A percentile compares a stretch with the other conserved stretches of the same genome.
These are phyloP conservation scores for Antrozous pallidus DNA, from an alignment of 2,797 vertebrate species.

Conservation along the genomic window DNA sequence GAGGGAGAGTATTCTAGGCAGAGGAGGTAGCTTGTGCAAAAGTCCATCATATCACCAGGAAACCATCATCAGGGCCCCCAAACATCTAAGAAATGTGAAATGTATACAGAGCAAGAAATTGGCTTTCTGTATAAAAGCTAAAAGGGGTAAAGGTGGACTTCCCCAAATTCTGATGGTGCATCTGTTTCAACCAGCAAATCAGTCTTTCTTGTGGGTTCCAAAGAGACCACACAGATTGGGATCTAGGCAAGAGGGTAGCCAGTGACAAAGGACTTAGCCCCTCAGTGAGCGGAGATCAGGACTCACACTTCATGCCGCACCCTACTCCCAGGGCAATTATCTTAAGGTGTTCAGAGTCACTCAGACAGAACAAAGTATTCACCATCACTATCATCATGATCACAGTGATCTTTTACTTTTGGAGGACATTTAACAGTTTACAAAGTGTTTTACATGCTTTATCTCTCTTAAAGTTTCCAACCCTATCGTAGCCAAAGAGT, in stretches of 20 bases:
- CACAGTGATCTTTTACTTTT: background rate
- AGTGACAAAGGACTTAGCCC: background rate
- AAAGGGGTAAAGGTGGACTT: background rate
- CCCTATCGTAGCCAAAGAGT: background rate
- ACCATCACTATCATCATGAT: background rate
- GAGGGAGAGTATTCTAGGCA: background rate
- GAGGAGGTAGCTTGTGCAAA: background rate
- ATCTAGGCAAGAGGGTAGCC: background rate
- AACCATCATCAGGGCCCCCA: background rate
- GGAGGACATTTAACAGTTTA: background rate
- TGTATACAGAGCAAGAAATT: background rate
- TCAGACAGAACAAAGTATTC: background rate
- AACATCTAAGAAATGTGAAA: background rate
- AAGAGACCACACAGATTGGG: background rate
- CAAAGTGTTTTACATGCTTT: background rate
- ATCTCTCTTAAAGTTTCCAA: background rate
- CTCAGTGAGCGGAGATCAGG: background rate
- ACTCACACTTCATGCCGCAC: fast-evolving
- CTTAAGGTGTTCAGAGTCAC: background rate
- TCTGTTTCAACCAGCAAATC: background rate
- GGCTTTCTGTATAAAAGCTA: background rate
- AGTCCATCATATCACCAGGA: background rate
- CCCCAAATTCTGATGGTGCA: background rate
- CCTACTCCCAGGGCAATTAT: background rate
- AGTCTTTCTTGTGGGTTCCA: background rate